Conservation (phyloP, 2,797 vertebrate species). For the Falco concolor region DNA sequence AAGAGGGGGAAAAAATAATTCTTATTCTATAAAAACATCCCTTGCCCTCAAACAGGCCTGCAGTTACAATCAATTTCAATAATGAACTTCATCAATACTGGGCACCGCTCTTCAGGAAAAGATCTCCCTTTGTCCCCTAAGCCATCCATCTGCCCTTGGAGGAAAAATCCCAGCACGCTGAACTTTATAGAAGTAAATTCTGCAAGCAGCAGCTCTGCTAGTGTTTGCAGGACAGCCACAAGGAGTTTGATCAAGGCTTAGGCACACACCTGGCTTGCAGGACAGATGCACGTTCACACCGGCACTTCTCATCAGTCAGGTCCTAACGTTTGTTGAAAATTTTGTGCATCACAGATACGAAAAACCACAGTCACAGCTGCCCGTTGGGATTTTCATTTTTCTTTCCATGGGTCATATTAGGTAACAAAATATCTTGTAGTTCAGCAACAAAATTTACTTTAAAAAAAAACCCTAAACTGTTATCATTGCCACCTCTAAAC, state of each 20-base stretch:
- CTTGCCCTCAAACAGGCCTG: neutral
- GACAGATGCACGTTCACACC: fast-evolving
- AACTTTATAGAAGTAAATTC: neutral
- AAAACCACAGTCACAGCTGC: neutral
- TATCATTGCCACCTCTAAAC: neutral
- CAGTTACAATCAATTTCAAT: neutral
- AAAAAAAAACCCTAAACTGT: too few relatives aligned
- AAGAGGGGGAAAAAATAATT: neutral
- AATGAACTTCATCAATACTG: neutral
- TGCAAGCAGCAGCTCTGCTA: neutral
- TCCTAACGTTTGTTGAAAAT: neutral
- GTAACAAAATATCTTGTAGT: neutral
- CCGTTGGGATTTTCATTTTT: neutral
- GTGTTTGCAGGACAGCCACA: neutral
- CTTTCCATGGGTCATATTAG: neutral
- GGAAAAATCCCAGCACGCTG: neutral
- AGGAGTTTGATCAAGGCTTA: neutral
- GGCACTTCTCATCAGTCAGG: neutral
- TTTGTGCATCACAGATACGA: neutral
- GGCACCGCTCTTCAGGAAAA: neutral
- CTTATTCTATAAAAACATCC: neutral
- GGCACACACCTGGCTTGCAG: neutral
- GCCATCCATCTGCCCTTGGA: neutral
- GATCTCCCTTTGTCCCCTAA: neutral
- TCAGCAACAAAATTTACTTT: neutral